Percentiles rank a stretch among this genome's conserved stretches.
Conservation (phyloP, 1,140 invertebrate species). For the Drosophila grimshawi region DNA sequence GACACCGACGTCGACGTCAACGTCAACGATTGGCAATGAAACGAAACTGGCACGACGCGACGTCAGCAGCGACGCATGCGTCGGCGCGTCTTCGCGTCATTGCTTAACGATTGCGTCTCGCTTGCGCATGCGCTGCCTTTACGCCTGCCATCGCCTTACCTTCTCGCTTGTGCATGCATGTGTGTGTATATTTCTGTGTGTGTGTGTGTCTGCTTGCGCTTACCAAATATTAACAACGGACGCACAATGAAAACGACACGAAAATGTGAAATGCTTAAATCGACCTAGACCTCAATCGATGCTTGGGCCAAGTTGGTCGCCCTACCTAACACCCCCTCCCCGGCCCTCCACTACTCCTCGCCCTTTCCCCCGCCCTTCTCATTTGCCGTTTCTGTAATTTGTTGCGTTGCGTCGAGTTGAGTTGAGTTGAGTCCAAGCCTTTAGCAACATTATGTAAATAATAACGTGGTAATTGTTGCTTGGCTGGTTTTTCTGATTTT, state of each 20-base stretch:
- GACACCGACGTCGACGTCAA: conserved; percentile 36
- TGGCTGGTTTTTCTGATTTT: conserved; percentile 22
- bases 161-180: conserved; percentile 7
- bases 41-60: conserved; percentile 65
- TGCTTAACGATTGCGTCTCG: conserved; percentile 56
- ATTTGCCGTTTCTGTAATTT: conserved; percentile 18
- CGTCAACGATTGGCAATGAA: conserved; percentile 64
- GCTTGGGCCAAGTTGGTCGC: conserved; percentile 49
- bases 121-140: conserved; percentile 49
- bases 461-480: conserved; percentile 41
- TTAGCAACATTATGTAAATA: conserved; percentile 77
- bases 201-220: conserved; percentile 37
- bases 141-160: conserved; percentile 10
- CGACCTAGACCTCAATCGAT: conserved; percentile 82
- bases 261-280: conserved; percentile 82
- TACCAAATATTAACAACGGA: conserved; percentile 74
- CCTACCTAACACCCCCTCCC: not conserved
- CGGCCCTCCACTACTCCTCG: not conserved
- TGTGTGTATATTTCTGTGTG: not conserved
- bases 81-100: conserved; percentile 41
- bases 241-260: conserved; percentile 78
- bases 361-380: not conserved
- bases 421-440: conserved; percentile 40
- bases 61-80: conserved; percentile 41
- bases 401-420: conserved; percentile 14